Evolutionary conservation across 2,888 invertebrate species (phyloP).

Genomic region (Leptura quadrifasciata): DNA sequence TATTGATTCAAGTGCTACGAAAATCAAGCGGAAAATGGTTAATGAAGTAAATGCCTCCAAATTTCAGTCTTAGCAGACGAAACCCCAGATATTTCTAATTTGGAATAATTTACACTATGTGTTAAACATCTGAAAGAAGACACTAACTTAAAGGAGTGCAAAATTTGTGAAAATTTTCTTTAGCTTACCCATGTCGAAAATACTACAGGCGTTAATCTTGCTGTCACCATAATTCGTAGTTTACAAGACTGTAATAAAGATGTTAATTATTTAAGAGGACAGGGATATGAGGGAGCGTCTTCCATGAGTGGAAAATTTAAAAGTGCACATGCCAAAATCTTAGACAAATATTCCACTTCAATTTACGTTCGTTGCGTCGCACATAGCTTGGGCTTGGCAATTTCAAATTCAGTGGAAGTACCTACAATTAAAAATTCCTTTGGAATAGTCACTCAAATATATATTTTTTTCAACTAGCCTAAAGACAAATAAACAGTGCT

Average conservation of each 20-base stretch:
- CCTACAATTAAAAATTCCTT: not conserved
- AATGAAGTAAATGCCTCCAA: no score
- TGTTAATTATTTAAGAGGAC: not conserved
- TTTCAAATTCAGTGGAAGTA: not conserved
- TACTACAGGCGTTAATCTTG: no score
- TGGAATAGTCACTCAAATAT: not conserved
- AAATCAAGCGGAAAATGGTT: no score
- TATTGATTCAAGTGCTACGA: no score
- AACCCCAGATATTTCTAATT: no score
- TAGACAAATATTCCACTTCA: not conserved
- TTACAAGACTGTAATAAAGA: not conserved
- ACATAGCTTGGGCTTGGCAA: not conserved
- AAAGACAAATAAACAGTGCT: not conserved
- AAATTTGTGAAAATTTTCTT: no score
- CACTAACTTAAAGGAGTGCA: no score
- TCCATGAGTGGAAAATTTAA: conserved; percentile 11
- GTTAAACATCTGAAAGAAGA: no score
- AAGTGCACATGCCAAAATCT: not conserved
- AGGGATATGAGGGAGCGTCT: not conserved
- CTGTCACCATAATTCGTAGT: no score
- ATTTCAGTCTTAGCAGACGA: no score
- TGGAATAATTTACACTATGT: no score
- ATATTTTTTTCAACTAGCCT: conserved; percentile 2
- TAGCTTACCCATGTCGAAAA: no score
- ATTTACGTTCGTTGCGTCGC: not conserved